These are phyloP conservation scores for Leptinotarsa tumamoca DNA, from an alignment of 2,888 invertebrate species.

Conservation along the genomic window DNA sequence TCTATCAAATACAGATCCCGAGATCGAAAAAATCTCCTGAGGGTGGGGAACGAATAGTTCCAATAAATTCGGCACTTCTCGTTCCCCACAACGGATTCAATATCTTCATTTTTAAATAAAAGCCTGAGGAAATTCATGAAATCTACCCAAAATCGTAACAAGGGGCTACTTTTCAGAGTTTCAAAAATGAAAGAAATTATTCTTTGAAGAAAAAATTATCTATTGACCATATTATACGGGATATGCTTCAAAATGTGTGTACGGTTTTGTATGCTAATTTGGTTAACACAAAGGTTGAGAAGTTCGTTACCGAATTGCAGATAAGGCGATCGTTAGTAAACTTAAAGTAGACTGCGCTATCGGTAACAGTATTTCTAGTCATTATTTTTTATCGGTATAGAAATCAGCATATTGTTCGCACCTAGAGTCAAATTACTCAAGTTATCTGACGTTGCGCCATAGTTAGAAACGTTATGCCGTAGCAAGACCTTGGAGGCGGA, in stretches of 20 bases:
- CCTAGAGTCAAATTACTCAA: neutral
- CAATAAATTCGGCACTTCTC: no score
- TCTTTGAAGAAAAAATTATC: no score
- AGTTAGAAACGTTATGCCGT: neutral
- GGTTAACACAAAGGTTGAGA: neutral
- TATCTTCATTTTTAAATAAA: no score
- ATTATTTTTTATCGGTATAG: constrained; percentile 8
- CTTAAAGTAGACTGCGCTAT: neutral
- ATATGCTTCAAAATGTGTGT: constrained; percentile 1
- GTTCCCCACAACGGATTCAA: no score
- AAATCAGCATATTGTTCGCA: constrained; percentile 10
- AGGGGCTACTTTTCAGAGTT: no score
- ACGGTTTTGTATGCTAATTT: neutral
- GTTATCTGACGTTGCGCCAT: neutral
- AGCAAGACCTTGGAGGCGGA: no score
- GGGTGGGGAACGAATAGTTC: no score
- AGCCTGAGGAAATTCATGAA: no score
- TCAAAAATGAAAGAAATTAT: no score
- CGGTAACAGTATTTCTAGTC: neutral
- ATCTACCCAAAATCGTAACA: no score
- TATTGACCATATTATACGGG: neutral
- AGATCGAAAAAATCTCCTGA: no score
- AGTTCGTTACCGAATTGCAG: neutral
- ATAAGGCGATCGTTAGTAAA: constrained; percentile 3
- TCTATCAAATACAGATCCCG: no score